Evolutionary conservation across 2,888 invertebrate genomes (phyloP).

Genomic region (Limnephilus rhombicus): DNA sequence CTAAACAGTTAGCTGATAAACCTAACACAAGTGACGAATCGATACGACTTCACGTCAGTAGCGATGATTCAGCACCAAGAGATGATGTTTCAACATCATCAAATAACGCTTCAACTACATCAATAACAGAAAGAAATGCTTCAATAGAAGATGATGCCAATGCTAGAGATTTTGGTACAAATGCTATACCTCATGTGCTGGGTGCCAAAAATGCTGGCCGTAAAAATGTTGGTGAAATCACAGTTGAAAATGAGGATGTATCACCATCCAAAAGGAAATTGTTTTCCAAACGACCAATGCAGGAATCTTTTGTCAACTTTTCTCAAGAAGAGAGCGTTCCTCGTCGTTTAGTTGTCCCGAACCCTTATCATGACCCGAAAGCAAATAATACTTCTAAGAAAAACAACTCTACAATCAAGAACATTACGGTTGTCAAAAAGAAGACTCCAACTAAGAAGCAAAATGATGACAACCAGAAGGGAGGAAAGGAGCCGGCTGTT

Average conservation of each 20-base stretch:
- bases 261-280: constrained; percentile 57
- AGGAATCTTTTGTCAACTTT: constrained; percentile 55
- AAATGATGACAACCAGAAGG: constrained; percentile 14
- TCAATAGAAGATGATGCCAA: neutral
- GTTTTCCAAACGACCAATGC: constrained; percentile 54
- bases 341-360: constrained; percentile 24
- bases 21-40: constrained; percentile 50
- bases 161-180: neutral
- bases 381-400: constrained; percentile 4
- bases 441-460: constrained; percentile 47
- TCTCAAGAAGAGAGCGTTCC: constrained; percentile 36
- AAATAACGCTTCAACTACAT: neutral
- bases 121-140: neutral
- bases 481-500: neutral
- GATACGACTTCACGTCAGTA: constrained; percentile 57
- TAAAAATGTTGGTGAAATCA: neutral
- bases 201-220: neutral
- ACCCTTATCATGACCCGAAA: constrained; percentile 32
- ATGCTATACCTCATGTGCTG: neutral
- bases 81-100: neutral
- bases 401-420: neutral
- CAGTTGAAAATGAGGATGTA: constrained; percentile 11
- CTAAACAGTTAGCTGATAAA: constrained; percentile 21
- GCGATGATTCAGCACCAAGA: constrained; percentile 51
- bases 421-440: neutral